Evolutionary conservation across 2,888 invertebrate genomes (phyloP).

Genomic region (Cecidostiba fungosa): DNA sequence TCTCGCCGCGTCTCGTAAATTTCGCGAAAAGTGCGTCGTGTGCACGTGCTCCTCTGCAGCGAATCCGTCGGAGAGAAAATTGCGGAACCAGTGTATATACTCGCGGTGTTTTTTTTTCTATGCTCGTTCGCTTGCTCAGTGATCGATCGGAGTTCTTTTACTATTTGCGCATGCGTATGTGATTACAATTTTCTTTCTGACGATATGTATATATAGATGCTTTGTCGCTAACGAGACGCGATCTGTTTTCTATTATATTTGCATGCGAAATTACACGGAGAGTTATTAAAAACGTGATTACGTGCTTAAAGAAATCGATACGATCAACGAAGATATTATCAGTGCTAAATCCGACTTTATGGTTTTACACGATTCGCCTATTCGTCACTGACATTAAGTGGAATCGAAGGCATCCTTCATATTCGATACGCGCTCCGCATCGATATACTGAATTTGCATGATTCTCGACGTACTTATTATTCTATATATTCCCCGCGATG

Average conservation of each 20-base stretch:
- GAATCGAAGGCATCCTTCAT: conserved; percentile 21
- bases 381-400: conserved; percentile 9
- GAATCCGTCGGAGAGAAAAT: conserved; percentile 18
- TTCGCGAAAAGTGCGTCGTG: conserved; percentile 9
- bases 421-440: neutral
- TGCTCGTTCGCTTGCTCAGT: neutral
- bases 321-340: neutral
- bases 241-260: conserved; percentile 1
- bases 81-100: conserved; percentile 35
- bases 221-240: conserved; percentile 13
- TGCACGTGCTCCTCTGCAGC: neutral
- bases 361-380: neutral
- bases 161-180: neutral
- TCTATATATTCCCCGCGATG: neutral
- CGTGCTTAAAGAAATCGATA: neutral
- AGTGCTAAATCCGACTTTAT: neutral
- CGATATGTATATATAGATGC: neutral
- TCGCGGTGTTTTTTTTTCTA: neutral
- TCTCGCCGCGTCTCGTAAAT: conserved; percentile 50
- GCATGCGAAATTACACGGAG: neutral
- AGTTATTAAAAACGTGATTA: conserved; percentile 12
- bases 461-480: neutral
- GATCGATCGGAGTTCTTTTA: conserved; percentile 11
- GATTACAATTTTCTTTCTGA: neutral
- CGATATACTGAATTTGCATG: neutral